Base-by-base conservation (phyloP, 1,140 invertebrate genomes). In the Chionoecetes opilio region DNA sequence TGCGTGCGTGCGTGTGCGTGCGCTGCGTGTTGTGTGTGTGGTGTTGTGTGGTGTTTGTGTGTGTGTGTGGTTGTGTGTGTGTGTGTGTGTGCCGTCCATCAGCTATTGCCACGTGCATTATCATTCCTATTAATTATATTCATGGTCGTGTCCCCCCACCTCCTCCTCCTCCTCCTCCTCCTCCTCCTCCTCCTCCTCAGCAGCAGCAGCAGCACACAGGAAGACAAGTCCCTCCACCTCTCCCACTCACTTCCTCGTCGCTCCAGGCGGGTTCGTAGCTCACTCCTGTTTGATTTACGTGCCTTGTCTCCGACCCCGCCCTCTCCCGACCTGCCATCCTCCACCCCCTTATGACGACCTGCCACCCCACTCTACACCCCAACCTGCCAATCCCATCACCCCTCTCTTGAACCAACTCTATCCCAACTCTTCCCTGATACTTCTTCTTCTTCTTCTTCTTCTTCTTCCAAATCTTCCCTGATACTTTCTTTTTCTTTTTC, bases 211-310 rank as follows among this genome's bases (percentile, higher is more conserved):
- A 5, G 21, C 46, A 53, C 46, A 53, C 46, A 53, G 46, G 46
- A 53, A 53, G 46, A 53, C 46, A 17, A 14, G 2, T 53, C 46
- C 46, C 46, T 53, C 46, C 46, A 53, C 46, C 46, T 9, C 46
- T 17, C 46, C 11, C 46, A 53, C 8, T 9, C 46, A 53, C 8
- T 53, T 53, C 46, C 46, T 53, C 46, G 46, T 17, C 21, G 11
- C 46, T 53, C 2, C 2, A 11, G 9, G 21, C 46, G 9, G 46
- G 46, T 53, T 53, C 9, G 11, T 53, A 9, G 46, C 46, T 53
- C 46, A 53, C 46, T 53, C 46, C 9, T 53, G 82, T 11, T 85
- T 85, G 34, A 85, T 85, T 85, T 35, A 85, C 82, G 82, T 85
- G 11, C 82, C 82, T 85, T 85, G 34, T 35, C 29, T 85, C 82